Conservation (phyloP, 53 echinoderm and acorn worm genomes). For the Patiria pectinifera region DNA sequence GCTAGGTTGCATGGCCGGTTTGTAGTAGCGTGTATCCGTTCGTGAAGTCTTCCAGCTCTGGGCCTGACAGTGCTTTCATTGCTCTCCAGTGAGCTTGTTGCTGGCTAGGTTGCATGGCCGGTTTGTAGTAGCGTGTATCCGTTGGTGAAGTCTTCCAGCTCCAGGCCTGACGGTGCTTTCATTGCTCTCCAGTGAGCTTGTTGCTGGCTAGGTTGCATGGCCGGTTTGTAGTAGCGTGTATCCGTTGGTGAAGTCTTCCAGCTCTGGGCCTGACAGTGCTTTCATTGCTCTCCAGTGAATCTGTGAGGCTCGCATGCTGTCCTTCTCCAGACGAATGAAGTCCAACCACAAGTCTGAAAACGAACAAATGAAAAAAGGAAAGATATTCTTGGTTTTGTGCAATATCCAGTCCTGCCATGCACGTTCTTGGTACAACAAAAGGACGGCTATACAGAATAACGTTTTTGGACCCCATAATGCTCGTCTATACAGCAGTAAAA, state of each 20-base stretch:
- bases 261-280: slow-evolving; percentile 65
- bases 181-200: slow-evolving; percentile 54
- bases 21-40: no score
- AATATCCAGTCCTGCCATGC: background rate
- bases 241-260: slow-evolving; percentile 85
- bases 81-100: no score
- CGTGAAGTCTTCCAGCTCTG: no score
- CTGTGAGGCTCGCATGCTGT: slow-evolving; percentile 64
- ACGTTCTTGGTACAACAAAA: no score
- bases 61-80: background rate
- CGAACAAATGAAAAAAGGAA: background rate
- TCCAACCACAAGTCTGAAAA: slow-evolving; percentile 88
- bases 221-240: slow-evolving; percentile 85
- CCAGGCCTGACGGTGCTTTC: slow-evolving; percentile 64
- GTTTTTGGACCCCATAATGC: no score
- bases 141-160: slow-evolving; percentile 77
- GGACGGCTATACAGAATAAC: no score
- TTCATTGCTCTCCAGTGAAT: slow-evolving; percentile 92
- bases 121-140: slow-evolving; percentile 85
- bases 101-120: slow-evolving; percentile 21
- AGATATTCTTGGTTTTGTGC: background rate
- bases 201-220: slow-evolving; percentile 8
- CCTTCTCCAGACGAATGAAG: slow-evolving; percentile 80
- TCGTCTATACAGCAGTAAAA: no score
- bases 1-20: no score